Conservation (phyloP, 2,888 invertebrate species). For the Sphaeridia pumilis region DNA sequence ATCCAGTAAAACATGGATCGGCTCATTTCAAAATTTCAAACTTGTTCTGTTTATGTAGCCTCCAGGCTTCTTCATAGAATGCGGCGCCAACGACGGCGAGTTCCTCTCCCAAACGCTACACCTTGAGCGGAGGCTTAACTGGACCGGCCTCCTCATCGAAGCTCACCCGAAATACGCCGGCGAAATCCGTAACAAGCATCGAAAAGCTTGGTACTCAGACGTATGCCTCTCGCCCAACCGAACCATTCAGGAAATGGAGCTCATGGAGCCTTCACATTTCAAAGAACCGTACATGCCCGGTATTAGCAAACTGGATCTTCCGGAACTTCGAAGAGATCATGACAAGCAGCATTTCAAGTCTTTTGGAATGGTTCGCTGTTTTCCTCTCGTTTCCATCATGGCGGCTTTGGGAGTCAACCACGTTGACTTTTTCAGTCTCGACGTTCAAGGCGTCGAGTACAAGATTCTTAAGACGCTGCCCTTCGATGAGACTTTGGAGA, state of each 20-base stretch:
- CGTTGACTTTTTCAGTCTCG: slow-evolving; percentile 7
- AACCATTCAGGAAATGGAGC: too few species aligned
- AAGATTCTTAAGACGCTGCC: slow-evolving; percentile 7
- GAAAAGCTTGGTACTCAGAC: slow-evolving; percentile 9
- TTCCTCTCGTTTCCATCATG: neutral
- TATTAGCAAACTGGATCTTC: neutral
- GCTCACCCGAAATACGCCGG: neutral
- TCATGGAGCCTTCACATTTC: too few species aligned
- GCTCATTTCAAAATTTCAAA: too few species aligned
- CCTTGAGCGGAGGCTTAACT: neutral
- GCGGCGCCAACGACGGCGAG: slow-evolving; percentile 6
- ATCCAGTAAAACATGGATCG: too few species aligned
- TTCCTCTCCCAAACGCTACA: neutral
- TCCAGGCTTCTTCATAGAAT: slow-evolving; percentile 6
- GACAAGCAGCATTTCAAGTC: neutral
- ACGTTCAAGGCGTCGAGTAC: slow-evolving; percentile 10
- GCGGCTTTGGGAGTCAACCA: slow-evolving; percentile 2
- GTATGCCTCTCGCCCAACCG: slow-evolving; percentile 9
- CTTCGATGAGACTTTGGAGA: neutral
- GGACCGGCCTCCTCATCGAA: slow-evolving; percentile 7
- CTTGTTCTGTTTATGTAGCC: too few species aligned
- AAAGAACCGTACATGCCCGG: too few species aligned
- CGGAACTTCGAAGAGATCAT: neutral
- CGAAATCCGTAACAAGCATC: neutral
- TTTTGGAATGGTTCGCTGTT: slow-evolving; percentile 4